These are phyloP conservation scores for Ifrita kowaldi DNA, from an alignment of 2,113 vertebrate species.

Conservation along the genomic window DNA sequence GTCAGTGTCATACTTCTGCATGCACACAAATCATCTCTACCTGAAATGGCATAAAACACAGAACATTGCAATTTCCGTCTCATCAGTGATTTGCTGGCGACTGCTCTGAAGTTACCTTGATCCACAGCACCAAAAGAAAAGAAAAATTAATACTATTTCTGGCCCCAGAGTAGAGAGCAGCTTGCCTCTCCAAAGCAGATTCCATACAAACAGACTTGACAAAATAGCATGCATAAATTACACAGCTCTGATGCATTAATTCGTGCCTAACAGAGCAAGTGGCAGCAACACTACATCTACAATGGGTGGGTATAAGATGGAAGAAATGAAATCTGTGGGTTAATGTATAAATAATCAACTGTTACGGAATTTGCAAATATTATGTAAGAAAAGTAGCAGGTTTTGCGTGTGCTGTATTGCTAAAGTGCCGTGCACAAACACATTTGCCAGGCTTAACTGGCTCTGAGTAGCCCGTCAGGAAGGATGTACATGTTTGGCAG, in stretches of 20 bases:
- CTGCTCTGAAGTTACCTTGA: conserved; percentile 26
- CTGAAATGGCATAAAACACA: neutral
- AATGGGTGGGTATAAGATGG: conserved; percentile 29
- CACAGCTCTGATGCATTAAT: conserved; percentile 49
- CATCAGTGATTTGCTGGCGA: conserved; percentile 11
- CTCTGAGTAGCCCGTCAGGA: conserved; percentile 24
- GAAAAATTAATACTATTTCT: conserved; percentile 10
- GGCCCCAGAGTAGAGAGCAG: conserved; percentile 15
- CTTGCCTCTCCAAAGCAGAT: conserved; percentile 50
- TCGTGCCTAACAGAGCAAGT: conserved; percentile 65
- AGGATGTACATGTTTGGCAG: conserved; percentile 46
- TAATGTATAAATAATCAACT: conserved; percentile 42
- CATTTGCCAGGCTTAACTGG: conserved; percentile 37
- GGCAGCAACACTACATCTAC: conserved; percentile 32
- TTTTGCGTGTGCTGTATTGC: neutral
- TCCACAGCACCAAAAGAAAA: neutral
- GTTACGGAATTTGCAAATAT: conserved; percentile 23
- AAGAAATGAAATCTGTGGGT: conserved; percentile 38
- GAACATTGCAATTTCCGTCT: neutral
- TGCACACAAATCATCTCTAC: neutral
- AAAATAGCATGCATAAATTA: conserved; percentile 70
- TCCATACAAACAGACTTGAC: conserved; percentile 62
- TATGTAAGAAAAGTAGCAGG: conserved; percentile 17
- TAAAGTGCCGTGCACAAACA: neutral
- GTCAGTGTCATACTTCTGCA: neutral